These are phyloP conservation scores for Sisyra nigra DNA, from an alignment of 2,888 invertebrate genomes.

Conservation along the genomic window DNA sequence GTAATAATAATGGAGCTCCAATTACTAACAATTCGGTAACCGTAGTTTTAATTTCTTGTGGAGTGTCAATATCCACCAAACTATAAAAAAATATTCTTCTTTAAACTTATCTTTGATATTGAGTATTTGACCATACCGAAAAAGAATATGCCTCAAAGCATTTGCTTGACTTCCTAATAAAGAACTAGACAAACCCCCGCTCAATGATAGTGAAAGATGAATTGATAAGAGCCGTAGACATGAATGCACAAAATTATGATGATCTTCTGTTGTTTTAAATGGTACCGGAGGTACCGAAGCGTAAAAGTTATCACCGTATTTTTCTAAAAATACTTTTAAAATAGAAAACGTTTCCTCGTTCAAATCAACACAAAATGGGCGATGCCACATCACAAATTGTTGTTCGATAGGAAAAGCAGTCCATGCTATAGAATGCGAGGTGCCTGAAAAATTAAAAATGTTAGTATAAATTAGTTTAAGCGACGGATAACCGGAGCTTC, in stretches of 20 bases:
- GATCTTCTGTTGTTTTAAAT: conserved; percentile 30
- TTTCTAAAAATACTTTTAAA: conserved; percentile 36
- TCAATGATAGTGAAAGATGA: conserved; percentile 38
- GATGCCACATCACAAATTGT: conserved; percentile 35
- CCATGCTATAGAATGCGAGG: conserved; percentile 45
- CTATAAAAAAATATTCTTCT: conserved; percentile 14
- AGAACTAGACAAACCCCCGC: conserved; percentile 28
- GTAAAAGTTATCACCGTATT: conserved; percentile 35
- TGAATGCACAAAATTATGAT: conserved; percentile 37
- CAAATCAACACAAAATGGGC: conserved; percentile 43
- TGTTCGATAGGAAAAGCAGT: conserved; percentile 31
- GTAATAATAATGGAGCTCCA: conserved; percentile 39
- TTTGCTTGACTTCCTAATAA: conserved; percentile 35
- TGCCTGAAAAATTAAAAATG: conserved; percentile 20
- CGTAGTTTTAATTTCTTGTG: conserved; percentile 32
- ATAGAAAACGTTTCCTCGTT: conserved; percentile 39
- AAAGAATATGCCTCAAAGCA: conserved; percentile 34
- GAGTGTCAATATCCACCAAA: conserved; percentile 28
- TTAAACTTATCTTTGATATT: neutral
- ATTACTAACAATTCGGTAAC: conserved; percentile 38
- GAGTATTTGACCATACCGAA: conserved; percentile 25
- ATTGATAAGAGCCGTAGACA: conserved; percentile 37
- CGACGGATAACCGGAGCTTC: too few relatives aligned
- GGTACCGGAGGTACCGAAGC: conserved; percentile 27
- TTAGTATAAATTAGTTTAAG: too few relatives aligned